Evolutionary conservation across 2,888 invertebrate genomes (phyloP).

Genomic region (Oeneis ivallda): DNA sequence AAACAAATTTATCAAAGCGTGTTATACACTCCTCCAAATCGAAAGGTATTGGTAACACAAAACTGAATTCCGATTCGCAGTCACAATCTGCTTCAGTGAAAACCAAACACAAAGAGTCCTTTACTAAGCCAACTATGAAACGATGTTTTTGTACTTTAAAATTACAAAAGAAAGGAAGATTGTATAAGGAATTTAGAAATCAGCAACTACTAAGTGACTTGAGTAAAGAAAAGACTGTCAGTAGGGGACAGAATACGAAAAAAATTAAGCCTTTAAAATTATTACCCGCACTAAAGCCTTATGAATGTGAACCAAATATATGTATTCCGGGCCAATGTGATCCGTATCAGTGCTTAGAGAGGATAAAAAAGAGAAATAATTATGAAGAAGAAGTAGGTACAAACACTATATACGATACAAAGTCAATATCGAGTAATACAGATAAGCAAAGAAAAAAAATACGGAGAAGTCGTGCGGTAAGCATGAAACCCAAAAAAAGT

Average conservation of each 20-base stretch:
- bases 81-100: slow-evolving; percentile 21
- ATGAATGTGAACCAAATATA: slow-evolving; percentile 48
- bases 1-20: slow-evolving; percentile 2
- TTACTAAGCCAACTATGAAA: slow-evolving; percentile 39
- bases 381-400: slow-evolving; percentile 26
- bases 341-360: slow-evolving; percentile 46
- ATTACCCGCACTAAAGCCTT: slow-evolving; percentile 37
- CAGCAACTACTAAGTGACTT: slow-evolving; percentile 11
- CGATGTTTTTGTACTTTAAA: slow-evolving; percentile 53
- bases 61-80: slow-evolving; percentile 33
- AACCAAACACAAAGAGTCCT: slow-evolving; percentile 36
- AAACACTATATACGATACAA: slow-evolving; percentile 17
- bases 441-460: slow-evolving; percentile 14
- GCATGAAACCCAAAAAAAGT: slow-evolving; percentile 17
- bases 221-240: slow-evolving; percentile 26
- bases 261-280: slow-evolving; percentile 23
- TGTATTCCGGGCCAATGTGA: slow-evolving; percentile 48
- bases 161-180: slow-evolving; percentile 40
- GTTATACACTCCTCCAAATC: slow-evolving; percentile 3
- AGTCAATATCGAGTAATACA: slow-evolving; percentile 26
- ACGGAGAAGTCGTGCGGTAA: slow-evolving; percentile 15
- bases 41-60: slow-evolving; percentile 30
- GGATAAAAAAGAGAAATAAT: slow-evolving; percentile 41
- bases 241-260: slow-evolving; percentile 41
- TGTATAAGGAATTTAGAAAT: slow-evolving; percentile 26